Conservation (phyloP, 2,113 vertebrate species). For the Brachirus orientalis region DNA sequence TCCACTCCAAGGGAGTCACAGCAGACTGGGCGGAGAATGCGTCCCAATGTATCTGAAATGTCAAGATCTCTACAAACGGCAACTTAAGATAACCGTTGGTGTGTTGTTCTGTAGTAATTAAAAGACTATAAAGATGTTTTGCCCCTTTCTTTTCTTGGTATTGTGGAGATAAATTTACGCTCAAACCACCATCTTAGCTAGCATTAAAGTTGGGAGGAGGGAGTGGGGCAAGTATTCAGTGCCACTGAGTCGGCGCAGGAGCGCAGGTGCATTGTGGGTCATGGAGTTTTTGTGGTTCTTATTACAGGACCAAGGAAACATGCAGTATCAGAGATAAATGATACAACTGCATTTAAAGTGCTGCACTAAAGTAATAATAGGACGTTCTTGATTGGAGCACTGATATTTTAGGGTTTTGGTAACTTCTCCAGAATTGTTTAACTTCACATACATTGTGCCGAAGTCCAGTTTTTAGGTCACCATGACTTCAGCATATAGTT, state of each 20-base stretch:
- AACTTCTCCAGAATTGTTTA: too few species aligned
- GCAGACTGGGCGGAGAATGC: slow-evolving; percentile 80
- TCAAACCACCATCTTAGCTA: slow-evolving; percentile 87
- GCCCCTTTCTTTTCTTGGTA: slow-evolving; percentile 77
- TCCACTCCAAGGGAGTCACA: slow-evolving; percentile 83
- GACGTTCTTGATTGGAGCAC: too few species aligned
- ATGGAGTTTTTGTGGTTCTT: slow-evolving; percentile 44
- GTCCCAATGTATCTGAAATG: slow-evolving; percentile 75
- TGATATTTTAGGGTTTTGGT: neutral
- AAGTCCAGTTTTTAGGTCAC: too few species aligned
- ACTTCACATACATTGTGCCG: too few species aligned
- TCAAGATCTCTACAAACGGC: slow-evolving; percentile 62
- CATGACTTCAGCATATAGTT: too few species aligned
- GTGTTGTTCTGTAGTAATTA: slow-evolving; percentile 66
- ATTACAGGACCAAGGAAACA: too few species aligned
- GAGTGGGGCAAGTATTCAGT: slow-evolving; percentile 75
- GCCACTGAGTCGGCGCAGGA: slow-evolving; percentile 75
- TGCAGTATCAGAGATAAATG: too few species aligned
- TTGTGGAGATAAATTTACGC: slow-evolving; percentile 81
- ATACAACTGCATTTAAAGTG: neutral
- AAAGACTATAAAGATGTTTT: slow-evolving; percentile 74
- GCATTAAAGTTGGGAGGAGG: slow-evolving; percentile 84
- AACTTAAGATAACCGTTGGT: slow-evolving; percentile 59
- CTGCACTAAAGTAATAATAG: too few species aligned
- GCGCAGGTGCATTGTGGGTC: slow-evolving; percentile 64